These are phyloP conservation scores for Chaetura pelagica DNA, from an alignment of 2,113 vertebrate species.

Conservation along the genomic window DNA sequence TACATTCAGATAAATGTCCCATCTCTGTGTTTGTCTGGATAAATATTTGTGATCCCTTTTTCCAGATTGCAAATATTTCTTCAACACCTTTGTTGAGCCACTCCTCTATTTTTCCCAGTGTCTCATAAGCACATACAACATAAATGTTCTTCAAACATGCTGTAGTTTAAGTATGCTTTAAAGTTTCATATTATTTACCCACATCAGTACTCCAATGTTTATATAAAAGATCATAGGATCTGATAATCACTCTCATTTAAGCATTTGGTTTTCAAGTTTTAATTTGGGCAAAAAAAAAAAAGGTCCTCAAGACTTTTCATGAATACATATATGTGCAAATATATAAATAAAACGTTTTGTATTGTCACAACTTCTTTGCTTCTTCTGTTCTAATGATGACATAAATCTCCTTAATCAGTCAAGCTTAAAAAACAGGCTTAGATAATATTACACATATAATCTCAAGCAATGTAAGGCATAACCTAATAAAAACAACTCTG, in stretches of 20 bases:
- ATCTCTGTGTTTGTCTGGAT: conserved; percentile 23
- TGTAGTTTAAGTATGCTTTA: not conserved
- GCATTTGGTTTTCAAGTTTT: not conserved
- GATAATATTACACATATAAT: not conserved
- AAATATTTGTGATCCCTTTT: conserved; percentile 39
- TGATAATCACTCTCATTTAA: not conserved
- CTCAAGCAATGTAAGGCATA: not conserved
- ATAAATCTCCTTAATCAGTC: not conserved
- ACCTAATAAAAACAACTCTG: not conserved
- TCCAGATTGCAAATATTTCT: not conserved
- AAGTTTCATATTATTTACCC: not conserved
- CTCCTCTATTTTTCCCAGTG: not conserved
- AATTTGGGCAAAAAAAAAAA: not conserved
- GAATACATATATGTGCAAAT: not conserved
- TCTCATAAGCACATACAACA: not conserved
- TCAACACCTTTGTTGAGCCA: not conserved
- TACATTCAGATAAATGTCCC: conserved; percentile 51
- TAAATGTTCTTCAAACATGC: not conserved
- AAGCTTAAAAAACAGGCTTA: not conserved
- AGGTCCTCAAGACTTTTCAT: not conserved
- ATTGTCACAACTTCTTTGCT: not conserved
- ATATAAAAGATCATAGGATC: not conserved
- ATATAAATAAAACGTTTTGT: not conserved
- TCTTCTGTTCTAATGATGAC: not conserved
- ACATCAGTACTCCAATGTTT: not conserved